Percentiles rank a stretch among this genome's conserved stretches.
phyloP scores from a whole-genome alignment of 2,113 vertebrate species.

The Catagonus wagneri region DNA sequence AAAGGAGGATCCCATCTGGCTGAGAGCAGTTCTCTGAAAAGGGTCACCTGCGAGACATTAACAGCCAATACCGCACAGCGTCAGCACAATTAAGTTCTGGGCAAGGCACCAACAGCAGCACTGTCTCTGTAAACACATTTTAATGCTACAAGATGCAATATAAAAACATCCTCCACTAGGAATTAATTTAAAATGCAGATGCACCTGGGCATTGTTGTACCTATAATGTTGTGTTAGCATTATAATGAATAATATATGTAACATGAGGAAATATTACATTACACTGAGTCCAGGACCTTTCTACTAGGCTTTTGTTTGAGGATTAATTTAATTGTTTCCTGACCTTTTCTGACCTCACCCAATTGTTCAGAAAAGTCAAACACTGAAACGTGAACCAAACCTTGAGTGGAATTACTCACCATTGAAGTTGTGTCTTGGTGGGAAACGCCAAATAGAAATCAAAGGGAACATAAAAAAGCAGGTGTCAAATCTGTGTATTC shows the following conservation, averaged over 20 bases:
- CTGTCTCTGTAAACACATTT: background rate
- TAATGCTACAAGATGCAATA: background rate
- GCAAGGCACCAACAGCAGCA: background rate
- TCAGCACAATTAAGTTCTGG: background rate
- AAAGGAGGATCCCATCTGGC: background rate
- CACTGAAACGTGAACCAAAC: background rate
- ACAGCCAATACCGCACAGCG: background rate
- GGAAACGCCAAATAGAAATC: conserved; percentile 13
- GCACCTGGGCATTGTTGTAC: background rate
- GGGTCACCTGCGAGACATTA: background rate
- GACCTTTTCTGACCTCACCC: background rate
- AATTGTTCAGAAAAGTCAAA: background rate
- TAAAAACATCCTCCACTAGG: background rate
- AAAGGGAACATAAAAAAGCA: background rate
- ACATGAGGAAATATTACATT: background rate
- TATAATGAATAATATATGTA: background rate
- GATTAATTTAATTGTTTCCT: conserved; percentile 4
- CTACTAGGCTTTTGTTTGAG: background rate
- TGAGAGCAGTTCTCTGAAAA: background rate
- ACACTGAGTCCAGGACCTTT: background rate
- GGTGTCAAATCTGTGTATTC: conserved; percentile 24
- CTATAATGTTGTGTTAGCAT: background rate
- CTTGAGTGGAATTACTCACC: background rate
- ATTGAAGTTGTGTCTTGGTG: background rate
- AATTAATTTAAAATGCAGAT: background rate